These are phyloP conservation scores for Chalcosyrphus nemorum DNA, from an alignment of 2,888 invertebrate genomes.

Conservation along the genomic window DNA sequence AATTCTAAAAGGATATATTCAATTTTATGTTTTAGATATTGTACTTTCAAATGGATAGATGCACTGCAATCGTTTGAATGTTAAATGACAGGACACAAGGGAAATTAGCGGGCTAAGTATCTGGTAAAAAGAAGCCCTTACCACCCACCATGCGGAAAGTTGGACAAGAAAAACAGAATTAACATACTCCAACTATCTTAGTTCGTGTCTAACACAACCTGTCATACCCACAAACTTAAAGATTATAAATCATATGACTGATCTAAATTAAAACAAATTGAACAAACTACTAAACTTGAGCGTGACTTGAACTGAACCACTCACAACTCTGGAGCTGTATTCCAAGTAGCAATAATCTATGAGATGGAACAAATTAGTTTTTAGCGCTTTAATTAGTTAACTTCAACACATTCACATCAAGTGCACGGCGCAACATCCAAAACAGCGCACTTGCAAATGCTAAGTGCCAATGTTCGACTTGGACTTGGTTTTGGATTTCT, in stretches of 20 bases:
- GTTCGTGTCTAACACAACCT: too few relatives aligned
- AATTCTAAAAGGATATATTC: too few relatives aligned
- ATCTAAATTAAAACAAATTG: not conserved
- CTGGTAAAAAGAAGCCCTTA: too few relatives aligned
- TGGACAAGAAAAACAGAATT: too few relatives aligned
- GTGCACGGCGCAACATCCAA: constrained; percentile 3
- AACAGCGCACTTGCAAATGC: constrained; percentile 28
- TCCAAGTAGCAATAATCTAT: not conserved
- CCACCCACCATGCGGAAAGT: too few relatives aligned
- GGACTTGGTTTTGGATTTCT: constrained; percentile 16
- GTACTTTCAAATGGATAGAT: too few relatives aligned
- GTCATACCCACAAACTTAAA: not conserved
- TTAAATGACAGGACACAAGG: too few relatives aligned
- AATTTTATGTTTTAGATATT: too few relatives aligned
- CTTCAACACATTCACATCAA: constrained; percentile 2
- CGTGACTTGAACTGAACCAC: not conserved
- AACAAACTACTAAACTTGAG: not conserved
- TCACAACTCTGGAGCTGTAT: not conserved
- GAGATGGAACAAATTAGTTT: constrained; percentile 7
- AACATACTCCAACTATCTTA: too few relatives aligned
- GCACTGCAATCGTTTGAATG: too few relatives aligned
- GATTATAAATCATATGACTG: not conserved
- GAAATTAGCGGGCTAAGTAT: too few relatives aligned
- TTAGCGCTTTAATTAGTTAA: constrained; percentile 40
- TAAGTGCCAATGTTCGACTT: not conserved